A percentile compares a stretch with the other conserved stretches of the same genome.
These are phyloP conservation scores for Lutraria rhynchaena DNA, from an alignment of 1,140 invertebrate genomes.

Conservation along the genomic window DNA sequence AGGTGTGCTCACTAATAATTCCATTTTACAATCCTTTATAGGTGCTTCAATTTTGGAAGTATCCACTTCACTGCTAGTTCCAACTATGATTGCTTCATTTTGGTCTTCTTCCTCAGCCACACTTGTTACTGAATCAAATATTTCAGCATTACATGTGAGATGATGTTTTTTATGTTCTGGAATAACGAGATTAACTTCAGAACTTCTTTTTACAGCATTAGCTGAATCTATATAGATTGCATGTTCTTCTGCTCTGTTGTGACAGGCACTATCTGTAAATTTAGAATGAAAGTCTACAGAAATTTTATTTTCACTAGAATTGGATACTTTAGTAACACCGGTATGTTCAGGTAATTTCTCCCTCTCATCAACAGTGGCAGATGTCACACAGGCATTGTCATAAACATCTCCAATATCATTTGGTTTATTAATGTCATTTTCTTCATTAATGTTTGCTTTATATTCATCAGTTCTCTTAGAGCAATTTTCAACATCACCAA, in stretches of 20 bases:
- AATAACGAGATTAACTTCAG: not conserved
- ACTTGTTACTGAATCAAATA: too few relatives aligned
- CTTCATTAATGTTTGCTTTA: not conserved
- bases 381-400: not conserved
- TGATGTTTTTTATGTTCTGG: too few relatives aligned
- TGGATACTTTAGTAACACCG: not conserved
- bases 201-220: slow-evolving; percentile 2
- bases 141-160: too few relatives aligned
- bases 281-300: not conserved
- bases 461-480: not conserved
- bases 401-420: not conserved
- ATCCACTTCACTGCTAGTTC: too few relatives aligned
- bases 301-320: not conserved
- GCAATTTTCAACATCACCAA: not conserved
- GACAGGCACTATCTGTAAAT: not conserved
- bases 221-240: too few relatives aligned
- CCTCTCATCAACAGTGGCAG: not conserved
- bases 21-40: too few relatives aligned
- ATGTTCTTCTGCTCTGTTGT: too few relatives aligned
- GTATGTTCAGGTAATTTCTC: not conserved
- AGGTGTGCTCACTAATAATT: too few relatives aligned
- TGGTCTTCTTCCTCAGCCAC: too few relatives aligned
- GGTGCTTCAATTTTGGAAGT: too few relatives aligned
- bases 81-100: too few relatives aligned
- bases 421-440: not conserved